Conservation (phyloP, 2,888 invertebrate genomes). For the Lithodes maja region DNA sequence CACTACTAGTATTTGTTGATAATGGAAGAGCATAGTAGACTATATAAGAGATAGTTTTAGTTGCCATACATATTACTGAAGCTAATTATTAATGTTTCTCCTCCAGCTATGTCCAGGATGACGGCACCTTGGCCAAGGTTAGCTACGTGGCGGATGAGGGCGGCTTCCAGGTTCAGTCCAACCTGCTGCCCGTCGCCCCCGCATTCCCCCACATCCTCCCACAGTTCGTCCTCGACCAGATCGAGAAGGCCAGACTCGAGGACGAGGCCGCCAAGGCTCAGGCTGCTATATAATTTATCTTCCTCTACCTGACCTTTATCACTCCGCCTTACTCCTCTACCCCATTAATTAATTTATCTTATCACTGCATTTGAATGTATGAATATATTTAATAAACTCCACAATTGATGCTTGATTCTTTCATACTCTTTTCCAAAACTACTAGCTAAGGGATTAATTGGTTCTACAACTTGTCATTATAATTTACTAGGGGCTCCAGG, state of each 20-base stretch:
- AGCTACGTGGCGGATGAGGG: constrained; percentile 50
- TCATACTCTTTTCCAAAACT: too few relatives aligned
- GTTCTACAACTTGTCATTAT: too few relatives aligned
- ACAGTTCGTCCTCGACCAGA: constrained; percentile 42
- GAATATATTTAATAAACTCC: too few relatives aligned
- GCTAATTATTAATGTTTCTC: too few relatives aligned
- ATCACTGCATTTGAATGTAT: too few relatives aligned
- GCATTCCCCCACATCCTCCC: constrained; percentile 35
- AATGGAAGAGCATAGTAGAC: not conserved
- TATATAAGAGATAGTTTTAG: not conserved
- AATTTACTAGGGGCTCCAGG: too few relatives aligned
- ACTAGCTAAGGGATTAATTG: too few relatives aligned
- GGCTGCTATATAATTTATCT: too few relatives aligned
- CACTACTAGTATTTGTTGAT: not conserved
- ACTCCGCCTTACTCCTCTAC: too few relatives aligned
- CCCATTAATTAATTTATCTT: too few relatives aligned
- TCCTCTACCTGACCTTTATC: too few relatives aligned
- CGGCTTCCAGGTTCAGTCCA: constrained; percentile 27
- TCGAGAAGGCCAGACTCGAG: constrained; percentile 44
- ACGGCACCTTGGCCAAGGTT: constrained; percentile 40
- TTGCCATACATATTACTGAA: not conserved
- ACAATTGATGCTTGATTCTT: too few relatives aligned
- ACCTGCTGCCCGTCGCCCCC: constrained; percentile 45
- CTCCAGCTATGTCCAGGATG: constrained; percentile 36
- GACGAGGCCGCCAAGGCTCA: constrained; percentile 26